These are phyloP conservation scores for Autographa pulchrina DNA, from an alignment of 2,888 invertebrate species.

Conservation along the genomic window DNA sequence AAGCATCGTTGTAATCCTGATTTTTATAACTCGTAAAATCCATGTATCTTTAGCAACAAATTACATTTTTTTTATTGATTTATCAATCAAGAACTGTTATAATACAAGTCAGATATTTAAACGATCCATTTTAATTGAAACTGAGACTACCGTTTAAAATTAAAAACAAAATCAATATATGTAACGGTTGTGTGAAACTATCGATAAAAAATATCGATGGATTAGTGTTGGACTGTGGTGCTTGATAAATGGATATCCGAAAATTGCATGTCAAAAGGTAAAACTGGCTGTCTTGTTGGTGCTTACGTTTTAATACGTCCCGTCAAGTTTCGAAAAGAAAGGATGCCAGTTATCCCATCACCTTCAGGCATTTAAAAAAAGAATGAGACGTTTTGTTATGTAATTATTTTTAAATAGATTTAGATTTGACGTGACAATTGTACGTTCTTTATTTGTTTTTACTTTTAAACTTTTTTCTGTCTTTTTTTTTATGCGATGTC, in stretches of 20 bases:
- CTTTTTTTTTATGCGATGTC: neutral
- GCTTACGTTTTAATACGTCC: slow-evolving; percentile 84
- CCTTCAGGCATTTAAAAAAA: slow-evolving; percentile 67
- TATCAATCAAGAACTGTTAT: slow-evolving; percentile 50
- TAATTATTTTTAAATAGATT: slow-evolving; percentile 51
- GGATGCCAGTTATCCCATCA: slow-evolving; percentile 77
- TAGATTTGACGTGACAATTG: slow-evolving; percentile 36
- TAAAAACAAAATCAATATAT: slow-evolving; percentile 53
- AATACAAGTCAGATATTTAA: slow-evolving; percentile 34
- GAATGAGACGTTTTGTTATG: slow-evolving; percentile 46
- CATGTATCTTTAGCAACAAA: slow-evolving; percentile 17
- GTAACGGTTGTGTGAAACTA: slow-evolving; percentile 48
- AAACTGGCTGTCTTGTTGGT: slow-evolving; percentile 77
- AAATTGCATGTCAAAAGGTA: slow-evolving; percentile 88
- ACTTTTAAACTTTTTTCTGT: neutral
- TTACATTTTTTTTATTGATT: slow-evolving; percentile 31
- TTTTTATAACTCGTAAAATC: slow-evolving; percentile 27
- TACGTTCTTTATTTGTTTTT: neutral
- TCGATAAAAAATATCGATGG: slow-evolving; percentile 71
- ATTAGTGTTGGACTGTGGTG: slow-evolving; percentile 60
- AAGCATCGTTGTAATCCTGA: slow-evolving; percentile 12
- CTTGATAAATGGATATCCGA: slow-evolving; percentile 85
- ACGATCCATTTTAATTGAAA: slow-evolving; percentile 55
- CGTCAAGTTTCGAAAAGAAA: slow-evolving; percentile 72
- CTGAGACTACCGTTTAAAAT: slow-evolving; percentile 49